Conservation (phyloP, 2,797 vertebrate species). For the Epinephelus coioides region DNA sequence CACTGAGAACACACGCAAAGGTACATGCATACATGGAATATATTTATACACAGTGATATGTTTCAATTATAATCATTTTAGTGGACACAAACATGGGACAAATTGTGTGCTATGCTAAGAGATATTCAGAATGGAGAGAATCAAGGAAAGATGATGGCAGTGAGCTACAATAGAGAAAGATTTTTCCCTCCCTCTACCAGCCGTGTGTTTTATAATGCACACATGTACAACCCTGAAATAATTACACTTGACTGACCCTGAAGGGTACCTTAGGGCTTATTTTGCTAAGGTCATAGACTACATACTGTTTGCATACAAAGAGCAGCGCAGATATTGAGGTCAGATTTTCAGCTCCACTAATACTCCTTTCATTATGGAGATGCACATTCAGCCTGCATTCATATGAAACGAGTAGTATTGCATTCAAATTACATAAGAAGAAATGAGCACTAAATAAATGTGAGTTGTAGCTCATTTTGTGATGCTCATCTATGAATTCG, state of each 20-base stretch:
- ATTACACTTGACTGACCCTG: slow-evolving; percentile 37
- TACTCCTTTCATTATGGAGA: slow-evolving; percentile 17
- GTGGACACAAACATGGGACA: not conserved
- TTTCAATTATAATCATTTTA: not conserved
- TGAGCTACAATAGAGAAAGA: not conserved
- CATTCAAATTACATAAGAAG: not conserved
- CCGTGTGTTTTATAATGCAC: not conserved
- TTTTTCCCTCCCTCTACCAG: not conserved
- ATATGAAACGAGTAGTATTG: not conserved
- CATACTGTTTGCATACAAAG: slow-evolving; percentile 17
- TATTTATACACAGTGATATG: not conserved
- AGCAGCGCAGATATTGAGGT: slow-evolving; percentile 47
- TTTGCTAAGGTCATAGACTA: slow-evolving; percentile 29
- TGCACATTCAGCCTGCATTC: slow-evolving; percentile 8
- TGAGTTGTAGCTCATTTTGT: not conserved
- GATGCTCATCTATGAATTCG: not conserved
- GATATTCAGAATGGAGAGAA: not conserved
- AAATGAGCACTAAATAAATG: not conserved
- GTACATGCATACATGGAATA: slow-evolving; percentile 75
- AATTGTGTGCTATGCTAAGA: not conserved
- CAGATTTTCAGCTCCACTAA: slow-evolving; percentile 69
- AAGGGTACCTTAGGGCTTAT: slow-evolving; percentile 18
- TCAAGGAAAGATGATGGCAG: not conserved
- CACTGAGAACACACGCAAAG: slow-evolving; percentile 99
- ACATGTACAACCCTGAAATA: slow-evolving; percentile 21